A percentile compares a stretch with the other conserved stretches of the same genome.
phyloP scores from a whole-genome alignment of 2,888 invertebrate species.

The Liopterus haemorrhoidalis region DNA sequence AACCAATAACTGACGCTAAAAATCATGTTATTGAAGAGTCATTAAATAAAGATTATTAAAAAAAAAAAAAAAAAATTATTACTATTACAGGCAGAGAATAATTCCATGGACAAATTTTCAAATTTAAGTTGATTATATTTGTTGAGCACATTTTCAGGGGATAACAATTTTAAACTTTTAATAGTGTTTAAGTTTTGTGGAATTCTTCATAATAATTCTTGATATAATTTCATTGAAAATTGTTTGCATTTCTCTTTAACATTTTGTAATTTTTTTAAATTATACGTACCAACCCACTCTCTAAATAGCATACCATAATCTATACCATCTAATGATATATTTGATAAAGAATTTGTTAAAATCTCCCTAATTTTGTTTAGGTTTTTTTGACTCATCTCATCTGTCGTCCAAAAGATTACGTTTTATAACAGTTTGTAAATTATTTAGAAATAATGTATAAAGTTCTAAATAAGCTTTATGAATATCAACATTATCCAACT shows the following conservation, averaged over 20 bases:
- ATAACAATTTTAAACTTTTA: slow-evolving; percentile 4
- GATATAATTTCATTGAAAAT: neutral
- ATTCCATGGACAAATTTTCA: slow-evolving; percentile 7
- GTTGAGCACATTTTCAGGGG: neutral
- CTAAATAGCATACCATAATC: slow-evolving; percentile 6
- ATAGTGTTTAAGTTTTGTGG: slow-evolving; percentile 4
- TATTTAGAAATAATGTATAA: slow-evolving; percentile 5
- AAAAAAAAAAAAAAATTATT: too few relatives aligned
- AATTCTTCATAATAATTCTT: neutral
- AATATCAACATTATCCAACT: slow-evolving; percentile 7
- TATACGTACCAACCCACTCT: neutral
- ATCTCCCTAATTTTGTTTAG: slow-evolving; percentile 1
- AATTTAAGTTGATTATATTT: slow-evolving; percentile 1
- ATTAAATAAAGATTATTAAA: too few relatives aligned
- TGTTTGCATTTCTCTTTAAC: slow-evolving; percentile 5
- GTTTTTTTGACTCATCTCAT: slow-evolving; percentile 1
- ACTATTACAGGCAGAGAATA: too few relatives aligned
- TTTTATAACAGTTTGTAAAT: neutral
- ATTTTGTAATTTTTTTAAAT: neutral
- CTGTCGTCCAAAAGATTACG: neutral
- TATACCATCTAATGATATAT: slow-evolving; percentile 5
- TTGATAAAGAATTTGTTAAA: neutral
- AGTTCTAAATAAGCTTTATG: slow-evolving; percentile 3
- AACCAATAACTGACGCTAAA: too few relatives aligned
- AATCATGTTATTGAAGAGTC: too few relatives aligned